A percentile compares a stretch with the other conserved stretches of the same genome.
Evolutionary conservation across 2,797 vertebrate genomes (phyloP).

Genomic region (Parauchenoglanis ngamensis): DNA sequence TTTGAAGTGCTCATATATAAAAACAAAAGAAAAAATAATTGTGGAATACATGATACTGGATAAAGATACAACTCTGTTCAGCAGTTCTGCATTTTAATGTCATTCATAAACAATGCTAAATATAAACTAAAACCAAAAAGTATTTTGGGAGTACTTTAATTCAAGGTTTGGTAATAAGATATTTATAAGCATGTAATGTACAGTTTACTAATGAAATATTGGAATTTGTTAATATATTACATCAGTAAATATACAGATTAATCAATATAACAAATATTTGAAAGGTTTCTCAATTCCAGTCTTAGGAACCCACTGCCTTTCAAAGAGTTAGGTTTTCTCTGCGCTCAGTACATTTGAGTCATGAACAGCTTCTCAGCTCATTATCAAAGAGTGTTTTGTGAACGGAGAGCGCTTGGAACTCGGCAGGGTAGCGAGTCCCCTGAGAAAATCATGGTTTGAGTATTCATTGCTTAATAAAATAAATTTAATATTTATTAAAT

Average conservation of each 20-base stretch:
- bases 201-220: not conserved
- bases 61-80: not conserved
- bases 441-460: not conserved
- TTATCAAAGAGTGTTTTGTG: not conserved
- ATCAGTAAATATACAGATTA: not conserved
- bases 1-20: not conserved
- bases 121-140: not conserved
- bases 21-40: not conserved
- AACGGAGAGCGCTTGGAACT: not conserved
- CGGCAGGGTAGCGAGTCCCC: not conserved
- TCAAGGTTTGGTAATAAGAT: not conserved
- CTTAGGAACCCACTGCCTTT: not conserved
- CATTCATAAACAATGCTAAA: not conserved
- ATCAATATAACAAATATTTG: no score
- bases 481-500: not conserved
- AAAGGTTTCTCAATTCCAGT: not conserved
- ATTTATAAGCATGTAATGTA: conserved; percentile 12
- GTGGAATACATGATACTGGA: not conserved
- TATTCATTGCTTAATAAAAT: not conserved
- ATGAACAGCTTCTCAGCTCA: not conserved
- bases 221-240: not conserved
- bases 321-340: not conserved
- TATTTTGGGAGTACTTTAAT: not conserved
- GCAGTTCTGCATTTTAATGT: not conserved
- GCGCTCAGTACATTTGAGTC: not conserved